These are phyloP conservation scores for Chironomus tepperi DNA, from an alignment of 1,140 invertebrate genomes.

Conservation along the genomic window DNA sequence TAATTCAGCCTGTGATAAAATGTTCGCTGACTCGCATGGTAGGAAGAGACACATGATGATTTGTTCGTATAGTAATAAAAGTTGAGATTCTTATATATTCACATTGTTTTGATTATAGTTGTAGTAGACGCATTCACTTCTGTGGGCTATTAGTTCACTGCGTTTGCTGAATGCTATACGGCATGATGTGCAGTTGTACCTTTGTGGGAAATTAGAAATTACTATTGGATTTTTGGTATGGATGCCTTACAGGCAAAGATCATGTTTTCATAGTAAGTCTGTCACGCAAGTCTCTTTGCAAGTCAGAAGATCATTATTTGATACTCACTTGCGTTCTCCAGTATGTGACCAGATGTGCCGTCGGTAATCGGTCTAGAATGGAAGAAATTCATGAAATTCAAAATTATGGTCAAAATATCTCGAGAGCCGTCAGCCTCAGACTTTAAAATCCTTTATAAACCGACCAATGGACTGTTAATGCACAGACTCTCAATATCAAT, in stretches of 20 bases:
- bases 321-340: too few relatives aligned
- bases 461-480: too few relatives aligned
- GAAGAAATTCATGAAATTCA: too few relatives aligned
- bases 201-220: background rate
- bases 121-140: slow-evolving; percentile 7
- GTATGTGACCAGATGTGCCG: background rate
- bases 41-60: background rate
- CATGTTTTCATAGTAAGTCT: too few relatives aligned
- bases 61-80: background rate
- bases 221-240: background rate
- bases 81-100: background rate
- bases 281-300: too few relatives aligned
- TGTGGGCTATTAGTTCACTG: background rate
- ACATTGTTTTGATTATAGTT: background rate
- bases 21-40: background rate
- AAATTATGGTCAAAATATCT: too few relatives aligned
- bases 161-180: background rate
- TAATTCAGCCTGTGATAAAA: background rate
- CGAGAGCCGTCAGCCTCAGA: too few relatives aligned
- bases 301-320: background rate
- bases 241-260: too few relatives aligned
- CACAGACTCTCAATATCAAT: too few relatives aligned
- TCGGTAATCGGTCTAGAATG: background rate
- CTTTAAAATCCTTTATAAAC: too few relatives aligned
- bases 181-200: background rate